A percentile compares a stretch with the other conserved stretches of the same genome.
Conservation (phyloP, 2,797 vertebrate genomes). For the Decapterus maruadsi region DNA sequence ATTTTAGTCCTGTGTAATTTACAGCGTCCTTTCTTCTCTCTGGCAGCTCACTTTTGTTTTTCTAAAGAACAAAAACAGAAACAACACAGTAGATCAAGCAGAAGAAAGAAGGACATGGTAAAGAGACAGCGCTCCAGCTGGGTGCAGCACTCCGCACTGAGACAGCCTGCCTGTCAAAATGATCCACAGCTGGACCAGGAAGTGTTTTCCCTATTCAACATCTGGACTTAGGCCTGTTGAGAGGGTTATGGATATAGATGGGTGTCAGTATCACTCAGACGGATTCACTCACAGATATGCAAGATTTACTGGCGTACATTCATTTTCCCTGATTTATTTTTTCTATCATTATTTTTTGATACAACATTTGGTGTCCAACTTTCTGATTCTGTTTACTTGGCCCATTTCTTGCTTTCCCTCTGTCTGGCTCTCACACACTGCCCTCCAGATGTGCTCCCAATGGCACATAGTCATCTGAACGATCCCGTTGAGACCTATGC, state of each 20-base stretch:
- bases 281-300: slow-evolving; percentile 24
- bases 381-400: slow-evolving; percentile 22
- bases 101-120: slow-evolving; percentile 24
- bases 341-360: neutral
- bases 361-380: neutral
- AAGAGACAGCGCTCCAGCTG: slow-evolving; percentile 31
- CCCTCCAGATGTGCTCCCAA: neutral
- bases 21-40: slow-evolving; percentile 8
- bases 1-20: slow-evolving; percentile 17
- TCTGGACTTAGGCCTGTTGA: slow-evolving; percentile 56
- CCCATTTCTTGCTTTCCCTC: neutral
- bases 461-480: slow-evolving; percentile 13
- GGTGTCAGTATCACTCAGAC: slow-evolving; percentile 44
- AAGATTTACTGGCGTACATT: slow-evolving; percentile 20
- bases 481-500: slow-evolving; percentile 7
- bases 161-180: slow-evolving; percentile 56
- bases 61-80: slow-evolving; percentile 24
- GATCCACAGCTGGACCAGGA: slow-evolving; percentile 65
- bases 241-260: slow-evolving; percentile 39
- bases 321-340: slow-evolving; percentile 10
- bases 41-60: slow-evolving; percentile 14
- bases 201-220: slow-evolving; percentile 57
- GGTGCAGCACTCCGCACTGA: slow-evolving; percentile 26
- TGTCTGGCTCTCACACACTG: neutral
- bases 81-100: slow-evolving; percentile 41